Percentiles rank a stretch among this genome's conserved stretches.
Evolutionary conservation across 2,113 vertebrate genomes (phyloP).

Genomic region (Fregetta grallaria): DNA sequence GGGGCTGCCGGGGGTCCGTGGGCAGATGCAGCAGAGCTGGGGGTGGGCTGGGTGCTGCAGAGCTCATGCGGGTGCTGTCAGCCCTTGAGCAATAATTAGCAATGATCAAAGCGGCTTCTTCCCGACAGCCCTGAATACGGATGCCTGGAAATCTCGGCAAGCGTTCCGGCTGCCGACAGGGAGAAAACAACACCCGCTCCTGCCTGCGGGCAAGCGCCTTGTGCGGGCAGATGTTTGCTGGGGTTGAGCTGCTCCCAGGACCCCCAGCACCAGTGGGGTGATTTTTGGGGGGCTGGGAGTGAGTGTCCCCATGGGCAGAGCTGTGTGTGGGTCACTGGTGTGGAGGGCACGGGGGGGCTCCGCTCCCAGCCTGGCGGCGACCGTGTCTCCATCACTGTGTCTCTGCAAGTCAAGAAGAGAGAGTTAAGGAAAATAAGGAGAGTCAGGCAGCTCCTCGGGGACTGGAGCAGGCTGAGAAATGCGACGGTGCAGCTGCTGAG

Average conservation of each 20-base stretch:
- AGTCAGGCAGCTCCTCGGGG: neutral
- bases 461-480: neutral
- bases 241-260: neutral
- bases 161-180: neutral
- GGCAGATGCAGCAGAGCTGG: neutral
- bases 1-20: neutral
- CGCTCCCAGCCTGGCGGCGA: fast-evolving
- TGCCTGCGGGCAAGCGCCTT: too few species aligned
- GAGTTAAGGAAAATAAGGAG: neutral
- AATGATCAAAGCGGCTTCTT: conserved; percentile 37
- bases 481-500: fast-evolving
- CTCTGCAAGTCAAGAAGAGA: neutral
- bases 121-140: neutral
- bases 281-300: neutral
- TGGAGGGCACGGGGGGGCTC: neutral
- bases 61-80: neutral
- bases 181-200: neutral
- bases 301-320: neutral
- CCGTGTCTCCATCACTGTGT: fast-evolving
- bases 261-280: neutral
- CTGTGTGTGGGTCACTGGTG: fast-evolving
- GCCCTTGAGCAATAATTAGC: neutral
- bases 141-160: neutral
- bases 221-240: neutral
- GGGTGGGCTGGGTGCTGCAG: neutral